Evolutionary conservation across 2,888 invertebrate genomes (phyloP).

Genomic region (Antheraea assamensis): DNA sequence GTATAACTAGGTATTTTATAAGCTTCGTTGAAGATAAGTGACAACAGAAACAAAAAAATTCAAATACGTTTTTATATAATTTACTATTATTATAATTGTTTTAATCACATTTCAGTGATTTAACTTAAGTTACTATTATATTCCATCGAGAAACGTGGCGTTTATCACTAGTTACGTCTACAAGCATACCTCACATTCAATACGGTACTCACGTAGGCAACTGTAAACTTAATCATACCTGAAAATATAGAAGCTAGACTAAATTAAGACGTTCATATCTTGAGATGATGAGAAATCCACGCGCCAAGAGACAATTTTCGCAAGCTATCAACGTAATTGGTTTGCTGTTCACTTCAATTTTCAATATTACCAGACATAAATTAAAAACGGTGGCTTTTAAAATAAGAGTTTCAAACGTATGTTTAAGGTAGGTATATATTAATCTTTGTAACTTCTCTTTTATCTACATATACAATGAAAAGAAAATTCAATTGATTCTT

Average conservation of each 20-base stretch:
- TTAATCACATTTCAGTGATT: not conserved
- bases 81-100: not conserved
- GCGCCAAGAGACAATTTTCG: conserved; percentile 37
- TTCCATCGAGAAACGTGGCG: not conserved
- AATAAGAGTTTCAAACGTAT: not conserved
- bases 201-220: conserved; percentile 5
- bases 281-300: conserved; percentile 42
- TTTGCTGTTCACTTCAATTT: conserved; percentile 23
- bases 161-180: not conserved
- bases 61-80: too few relatives aligned
- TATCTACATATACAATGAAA: too few relatives aligned
- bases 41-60: too few relatives aligned
- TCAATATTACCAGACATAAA: not conserved
- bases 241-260: conserved; percentile 19
- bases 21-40: too few relatives aligned
- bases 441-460: too few relatives aligned
- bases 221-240: conserved; percentile 12
- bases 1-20: too few relatives aligned
- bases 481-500: too few relatives aligned
- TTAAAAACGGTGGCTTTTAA: not conserved
- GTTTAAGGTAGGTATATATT: too few relatives aligned
- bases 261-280: conserved; percentile 42
- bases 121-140: not conserved
- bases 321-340: conserved; percentile 41
- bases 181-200: not conserved